phyloP scores from a whole-genome alignment of 1,140 invertebrate species.

The Spodoptera litura region DNA sequence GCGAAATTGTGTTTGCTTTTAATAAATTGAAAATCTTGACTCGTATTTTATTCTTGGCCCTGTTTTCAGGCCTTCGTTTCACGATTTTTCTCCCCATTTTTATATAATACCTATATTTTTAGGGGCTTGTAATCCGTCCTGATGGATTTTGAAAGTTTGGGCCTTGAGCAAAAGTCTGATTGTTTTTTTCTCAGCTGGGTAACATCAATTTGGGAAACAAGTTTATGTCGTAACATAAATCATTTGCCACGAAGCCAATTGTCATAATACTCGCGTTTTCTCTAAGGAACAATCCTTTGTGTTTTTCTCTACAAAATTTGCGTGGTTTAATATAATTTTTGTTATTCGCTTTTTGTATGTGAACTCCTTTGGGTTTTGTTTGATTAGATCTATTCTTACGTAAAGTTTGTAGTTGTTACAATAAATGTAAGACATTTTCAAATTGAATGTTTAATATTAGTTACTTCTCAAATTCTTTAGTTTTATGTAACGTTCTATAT shows the following conservation, averaged over 20 bases:
- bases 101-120: conserved; percentile 41
- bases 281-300: background rate
- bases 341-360: too few relatives aligned
- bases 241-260: conserved; percentile 13
- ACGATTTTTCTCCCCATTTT: conserved; percentile 36
- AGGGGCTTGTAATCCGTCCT: conserved; percentile 13
- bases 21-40: conserved; percentile 74
- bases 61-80: conserved; percentile 49
- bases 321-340: too few relatives aligned
- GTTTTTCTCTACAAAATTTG: background rate
- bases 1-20: conserved; percentile 75
- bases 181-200: conserved; percentile 34
- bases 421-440: too few relatives aligned
- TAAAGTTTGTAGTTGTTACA: too few relatives aligned
- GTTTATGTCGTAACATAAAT: conserved; percentile 29
- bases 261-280: background rate
- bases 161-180: conserved; percentile 29
- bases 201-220: conserved; percentile 29
- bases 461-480: too few relatives aligned
- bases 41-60: conserved; percentile 54
- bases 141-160: conserved; percentile 36
- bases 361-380: too few relatives aligned
- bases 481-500: too few relatives aligned
- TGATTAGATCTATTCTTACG: too few relatives aligned
- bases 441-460: too few relatives aligned